phyloP scores from a whole-genome alignment of 2,797 vertebrate genomes.

The Triplophysa yarkandensis region DNA sequence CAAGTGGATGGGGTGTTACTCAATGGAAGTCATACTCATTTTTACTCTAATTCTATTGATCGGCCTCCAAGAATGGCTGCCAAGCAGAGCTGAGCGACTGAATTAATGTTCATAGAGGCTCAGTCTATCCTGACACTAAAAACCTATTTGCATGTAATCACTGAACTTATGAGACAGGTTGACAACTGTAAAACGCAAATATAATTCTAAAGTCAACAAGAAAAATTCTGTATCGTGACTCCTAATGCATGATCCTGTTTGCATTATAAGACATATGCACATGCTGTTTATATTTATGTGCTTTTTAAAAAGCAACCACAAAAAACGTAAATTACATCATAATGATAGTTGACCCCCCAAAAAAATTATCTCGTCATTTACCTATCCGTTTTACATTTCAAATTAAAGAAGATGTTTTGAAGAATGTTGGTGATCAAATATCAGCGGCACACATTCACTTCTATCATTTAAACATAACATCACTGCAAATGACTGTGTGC shows the following conservation, averaged over 20 bases:
- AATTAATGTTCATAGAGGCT: constrained; percentile 46
- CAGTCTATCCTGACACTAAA: constrained; percentile 54
- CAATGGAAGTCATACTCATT: constrained; percentile 31
- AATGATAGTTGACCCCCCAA: too few relatives aligned
- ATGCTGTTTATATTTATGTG: too few relatives aligned
- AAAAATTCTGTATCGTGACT: background rate
- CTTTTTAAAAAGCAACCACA: too few relatives aligned
- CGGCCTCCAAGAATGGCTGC: constrained; percentile 49
- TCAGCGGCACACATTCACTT: too few relatives aligned
- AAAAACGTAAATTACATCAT: too few relatives aligned
- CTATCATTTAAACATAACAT: too few relatives aligned
- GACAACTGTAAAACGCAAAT: constrained; percentile 53
- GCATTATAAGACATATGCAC: too few relatives aligned
- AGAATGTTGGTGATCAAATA: too few relatives aligned
- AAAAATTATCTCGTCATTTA: too few relatives aligned
- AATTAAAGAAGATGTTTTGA: too few relatives aligned
- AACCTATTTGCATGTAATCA: constrained; percentile 53
- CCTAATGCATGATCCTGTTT: background rate
- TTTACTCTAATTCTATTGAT: constrained; percentile 51
- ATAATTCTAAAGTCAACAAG: constrained; percentile 36
- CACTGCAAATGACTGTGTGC: too few relatives aligned
- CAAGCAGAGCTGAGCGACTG: constrained; percentile 44
- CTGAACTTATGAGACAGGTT: constrained; percentile 38
- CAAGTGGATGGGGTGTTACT: constrained; percentile 35
- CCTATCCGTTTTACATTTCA: too few relatives aligned